Evolutionary conservation across 2,888 invertebrate genomes (phyloP).

Genomic region (Cylloceria caligata): DNA sequence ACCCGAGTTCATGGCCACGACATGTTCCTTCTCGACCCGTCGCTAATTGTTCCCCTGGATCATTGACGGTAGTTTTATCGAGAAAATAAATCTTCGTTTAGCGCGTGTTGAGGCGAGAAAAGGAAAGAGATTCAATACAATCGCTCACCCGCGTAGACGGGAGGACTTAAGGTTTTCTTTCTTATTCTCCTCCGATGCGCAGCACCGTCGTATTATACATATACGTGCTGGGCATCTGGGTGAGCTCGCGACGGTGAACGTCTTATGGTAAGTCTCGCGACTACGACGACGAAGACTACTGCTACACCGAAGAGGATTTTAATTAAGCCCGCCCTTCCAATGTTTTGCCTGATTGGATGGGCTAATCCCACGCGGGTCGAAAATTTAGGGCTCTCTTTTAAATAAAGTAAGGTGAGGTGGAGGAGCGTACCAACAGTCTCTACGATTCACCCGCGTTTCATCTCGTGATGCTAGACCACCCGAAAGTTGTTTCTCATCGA

Average conservation of each 20-base stretch:
- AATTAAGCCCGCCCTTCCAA: constrained; percentile 84
- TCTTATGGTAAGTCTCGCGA: constrained; percentile 78
- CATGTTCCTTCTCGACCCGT: constrained; percentile 13
- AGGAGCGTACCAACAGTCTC: background rate
- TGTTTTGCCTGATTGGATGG: constrained; percentile 83
- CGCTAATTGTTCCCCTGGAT: constrained; percentile 64
- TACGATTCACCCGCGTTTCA: constrained; percentile 36
- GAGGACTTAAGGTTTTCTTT: constrained; percentile 63
- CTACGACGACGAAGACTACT: constrained; percentile 68
- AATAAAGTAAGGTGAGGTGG: constrained; percentile 59
- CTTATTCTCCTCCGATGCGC: constrained; percentile 26
- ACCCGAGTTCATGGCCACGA: constrained; percentile 36
- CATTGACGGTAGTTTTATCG: constrained; percentile 64
- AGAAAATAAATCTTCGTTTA: constrained; percentile 65
- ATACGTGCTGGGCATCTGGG: constrained; percentile 33
- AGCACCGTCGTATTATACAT: constrained; percentile 21
- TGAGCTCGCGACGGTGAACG: constrained; percentile 66
- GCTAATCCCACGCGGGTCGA: constrained; percentile 76
- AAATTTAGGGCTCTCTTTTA: constrained; percentile 77
- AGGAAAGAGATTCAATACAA: constrained; percentile 66
- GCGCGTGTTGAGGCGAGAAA: constrained; percentile 50
- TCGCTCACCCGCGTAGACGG: constrained; percentile 66
- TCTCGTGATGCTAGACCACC: constrained; percentile 48
- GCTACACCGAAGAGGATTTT: constrained; percentile 81
- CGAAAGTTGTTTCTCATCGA: constrained; percentile 57